phyloP scores from a whole-genome alignment of 2,888 invertebrate species.

The Glomeris marginata region DNA sequence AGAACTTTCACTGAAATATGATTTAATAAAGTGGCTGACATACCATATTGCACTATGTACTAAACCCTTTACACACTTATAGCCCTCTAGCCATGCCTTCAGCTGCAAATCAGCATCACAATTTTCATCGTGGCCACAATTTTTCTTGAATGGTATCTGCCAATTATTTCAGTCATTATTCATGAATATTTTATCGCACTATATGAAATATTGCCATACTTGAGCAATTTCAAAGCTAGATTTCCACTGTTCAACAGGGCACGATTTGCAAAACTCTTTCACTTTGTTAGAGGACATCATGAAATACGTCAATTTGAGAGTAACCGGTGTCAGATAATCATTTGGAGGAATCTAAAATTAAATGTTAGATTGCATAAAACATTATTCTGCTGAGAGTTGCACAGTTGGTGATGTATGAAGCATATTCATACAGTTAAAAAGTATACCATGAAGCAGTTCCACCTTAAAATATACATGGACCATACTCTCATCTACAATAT shows the following conservation, averaged over 20 bases:
- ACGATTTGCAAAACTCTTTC: slow-evolving; percentile 17
- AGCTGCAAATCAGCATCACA: slow-evolving; percentile 8
- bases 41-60: not conserved
- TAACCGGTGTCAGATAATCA: not conserved
- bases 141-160: slow-evolving; percentile 5
- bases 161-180: too few relatives aligned
- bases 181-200: too few relatives aligned
- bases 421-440: too few relatives aligned
- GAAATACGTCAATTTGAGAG: not conserved
- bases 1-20: not conserved
- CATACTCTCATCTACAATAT: too few relatives aligned
- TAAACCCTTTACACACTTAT: not conserved
- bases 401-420: too few relatives aligned
- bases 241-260: slow-evolving; percentile 14
- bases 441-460: too few relatives aligned
- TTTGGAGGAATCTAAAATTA: not conserved
- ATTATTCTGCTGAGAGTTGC: too few relatives aligned
- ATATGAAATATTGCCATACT: too few relatives aligned
- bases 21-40: not conserved
- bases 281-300: not conserved
- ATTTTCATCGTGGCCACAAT: slow-evolving; percentile 8
- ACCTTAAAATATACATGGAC: too few relatives aligned
- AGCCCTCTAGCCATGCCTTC: not conserved
- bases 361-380: too few relatives aligned
- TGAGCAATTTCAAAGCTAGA: too few relatives aligned